Conservation (phyloP, 1,140 invertebrate genomes). For the Piezodorus guildinii region DNA sequence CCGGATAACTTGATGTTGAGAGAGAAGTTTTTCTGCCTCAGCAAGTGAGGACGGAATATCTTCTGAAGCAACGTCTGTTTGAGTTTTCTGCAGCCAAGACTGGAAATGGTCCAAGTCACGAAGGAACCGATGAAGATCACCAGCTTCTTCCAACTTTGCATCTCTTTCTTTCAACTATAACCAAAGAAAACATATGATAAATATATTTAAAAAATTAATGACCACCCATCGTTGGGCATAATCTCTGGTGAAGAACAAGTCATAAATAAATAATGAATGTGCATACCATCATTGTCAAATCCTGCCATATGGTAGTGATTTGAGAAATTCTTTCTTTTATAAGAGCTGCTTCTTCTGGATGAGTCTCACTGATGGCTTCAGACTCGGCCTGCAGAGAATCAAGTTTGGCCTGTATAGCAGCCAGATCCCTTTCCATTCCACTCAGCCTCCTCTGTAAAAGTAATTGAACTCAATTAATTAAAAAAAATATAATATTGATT, state of each 20-base stretch:
- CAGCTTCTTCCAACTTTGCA: conserved; percentile 95
- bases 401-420: conserved; percentile 95
- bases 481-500: background rate
- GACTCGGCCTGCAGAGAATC: conserved; percentile 88
- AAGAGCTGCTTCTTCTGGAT: conserved; percentile 88
- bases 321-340: conserved; percentile 83
- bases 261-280: too few species aligned
- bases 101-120: conserved; percentile 99
- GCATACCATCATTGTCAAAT: conserved; percentile 83
- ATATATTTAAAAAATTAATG: too few species aligned
- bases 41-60: conserved; percentile 92
- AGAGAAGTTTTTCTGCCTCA: conserved; percentile 92
- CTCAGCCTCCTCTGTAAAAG: conserved; percentile 68
- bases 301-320: conserved; percentile 86
- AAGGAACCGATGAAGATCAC: conserved; percentile 95
- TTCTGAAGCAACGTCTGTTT: conserved; percentile 94
- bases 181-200: conserved; percentile 6
- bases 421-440: conserved; percentile 96
- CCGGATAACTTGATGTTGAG: conserved; percentile 92
- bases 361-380: conserved; percentile 76
- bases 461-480: conserved; percentile 16
- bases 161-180: conserved; percentile 84
- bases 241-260: too few species aligned
- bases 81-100: conserved; percentile 94
- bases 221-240: too few species aligned